These are phyloP conservation scores for Pitta sordida DNA, from an alignment of 2,113 vertebrate species.

Conservation along the genomic window DNA sequence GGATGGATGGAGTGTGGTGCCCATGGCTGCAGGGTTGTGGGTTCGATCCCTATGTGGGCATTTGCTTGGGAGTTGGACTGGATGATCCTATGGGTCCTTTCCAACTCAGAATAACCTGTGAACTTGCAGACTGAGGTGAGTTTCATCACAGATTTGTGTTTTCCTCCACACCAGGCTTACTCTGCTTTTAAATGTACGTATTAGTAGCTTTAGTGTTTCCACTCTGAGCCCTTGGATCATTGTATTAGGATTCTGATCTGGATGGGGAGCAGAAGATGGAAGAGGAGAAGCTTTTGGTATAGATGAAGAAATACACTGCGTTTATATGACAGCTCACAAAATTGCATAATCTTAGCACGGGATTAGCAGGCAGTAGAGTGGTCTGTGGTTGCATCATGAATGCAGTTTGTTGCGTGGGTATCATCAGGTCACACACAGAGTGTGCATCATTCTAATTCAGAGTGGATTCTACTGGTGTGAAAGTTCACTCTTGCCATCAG, in stretches of 20 bases:
- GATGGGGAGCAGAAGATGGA: not conserved
- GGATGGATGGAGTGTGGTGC: too few relatives aligned
- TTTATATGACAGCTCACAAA: not conserved
- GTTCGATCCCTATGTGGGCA: too few relatives aligned
- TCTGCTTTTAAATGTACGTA: not conserved
- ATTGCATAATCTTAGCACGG: not conserved
- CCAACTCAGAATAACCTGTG: too few relatives aligned
- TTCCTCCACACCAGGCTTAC: not conserved
- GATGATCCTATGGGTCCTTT: too few relatives aligned
- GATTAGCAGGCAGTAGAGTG: not conserved
- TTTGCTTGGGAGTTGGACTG: too few relatives aligned
- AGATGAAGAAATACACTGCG: not conserved
- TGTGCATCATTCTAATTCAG: rapidly evolving
- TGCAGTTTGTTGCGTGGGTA: not conserved
- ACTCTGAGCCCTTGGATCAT: not conserved
- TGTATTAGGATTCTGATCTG: not conserved
- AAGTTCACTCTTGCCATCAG: not conserved
- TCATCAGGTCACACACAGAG: rapidly evolving
- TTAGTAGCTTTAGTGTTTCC: not conserved
- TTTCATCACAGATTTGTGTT: not conserved
- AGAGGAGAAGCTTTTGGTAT: not conserved
- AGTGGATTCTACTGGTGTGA: not conserved
- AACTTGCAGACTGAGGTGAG: not conserved
- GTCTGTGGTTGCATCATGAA: not conserved
- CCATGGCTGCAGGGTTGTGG: too few relatives aligned